These are phyloP conservation scores for Erinaceus europaeus DNA, from an alignment of 2,113 vertebrate species.

Conservation along the genomic window DNA sequence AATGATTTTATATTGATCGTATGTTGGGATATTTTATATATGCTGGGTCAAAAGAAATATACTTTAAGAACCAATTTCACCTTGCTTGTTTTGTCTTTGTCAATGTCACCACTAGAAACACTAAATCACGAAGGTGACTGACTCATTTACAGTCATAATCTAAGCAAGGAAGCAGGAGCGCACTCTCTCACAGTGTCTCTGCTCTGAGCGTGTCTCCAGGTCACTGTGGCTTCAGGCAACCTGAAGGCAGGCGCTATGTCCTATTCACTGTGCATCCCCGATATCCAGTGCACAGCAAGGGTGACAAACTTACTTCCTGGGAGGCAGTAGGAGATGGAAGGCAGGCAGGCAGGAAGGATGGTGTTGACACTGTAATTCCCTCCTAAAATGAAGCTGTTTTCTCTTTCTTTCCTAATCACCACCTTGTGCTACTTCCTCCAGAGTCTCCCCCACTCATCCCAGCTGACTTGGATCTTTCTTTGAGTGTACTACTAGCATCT, in stretches of 20 bases:
- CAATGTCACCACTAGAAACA: neutral
- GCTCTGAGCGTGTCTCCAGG: neutral
- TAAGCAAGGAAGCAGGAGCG: too few species aligned
- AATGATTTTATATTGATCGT: too few species aligned
- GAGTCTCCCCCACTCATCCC: too few species aligned
- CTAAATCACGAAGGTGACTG: neutral
- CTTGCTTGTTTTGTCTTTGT: neutral
- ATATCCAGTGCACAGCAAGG: neutral
- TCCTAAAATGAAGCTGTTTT: neutral
- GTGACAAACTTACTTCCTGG: neutral
- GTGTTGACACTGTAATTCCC: neutral
- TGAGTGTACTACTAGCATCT: neutral
- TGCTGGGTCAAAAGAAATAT: neutral
- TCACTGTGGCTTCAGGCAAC: slow-evolving; percentile 3
- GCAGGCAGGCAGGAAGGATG: neutral
- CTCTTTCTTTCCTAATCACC: neutral
- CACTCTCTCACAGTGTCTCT: neutral
- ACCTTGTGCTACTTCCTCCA: too few species aligned
- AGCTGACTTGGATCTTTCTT: neutral
- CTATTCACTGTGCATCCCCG: neutral
- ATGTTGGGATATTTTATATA: slow-evolving; percentile 12
- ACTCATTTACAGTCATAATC: too few species aligned
- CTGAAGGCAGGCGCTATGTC: neutral
- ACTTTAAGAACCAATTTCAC: slow-evolving; percentile 12
- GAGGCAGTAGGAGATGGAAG: slow-evolving; percentile 1